A percentile compares a stretch with the other conserved stretches of the same genome.
These are phyloP conservation scores for Speoplatyrhinus poulsoni DNA, from an alignment of 2,113 vertebrate species.

Conservation along the genomic window DNA sequence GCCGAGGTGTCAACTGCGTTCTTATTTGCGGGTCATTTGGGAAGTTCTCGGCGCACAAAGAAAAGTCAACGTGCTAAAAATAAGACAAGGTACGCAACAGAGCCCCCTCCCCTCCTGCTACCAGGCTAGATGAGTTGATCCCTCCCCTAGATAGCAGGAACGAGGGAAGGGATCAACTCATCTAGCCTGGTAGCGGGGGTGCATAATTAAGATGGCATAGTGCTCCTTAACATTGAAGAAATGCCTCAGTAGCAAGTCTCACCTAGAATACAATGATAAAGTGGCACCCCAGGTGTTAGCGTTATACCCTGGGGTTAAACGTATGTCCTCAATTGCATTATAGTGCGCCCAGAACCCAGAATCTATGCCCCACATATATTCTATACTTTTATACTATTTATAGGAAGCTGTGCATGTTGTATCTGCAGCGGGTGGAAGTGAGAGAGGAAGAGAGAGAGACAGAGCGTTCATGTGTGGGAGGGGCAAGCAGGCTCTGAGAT, in stretches of 20 bases:
- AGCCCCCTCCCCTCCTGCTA: neutral
- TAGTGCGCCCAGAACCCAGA: too few relatives aligned
- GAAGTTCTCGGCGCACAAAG: slow-evolving; percentile 53
- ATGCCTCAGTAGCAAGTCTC: slow-evolving; percentile 32
- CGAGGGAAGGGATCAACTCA: too few relatives aligned
- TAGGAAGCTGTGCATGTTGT: too few relatives aligned
- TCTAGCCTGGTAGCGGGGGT: slow-evolving; percentile 1
- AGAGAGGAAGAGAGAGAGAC: too few relatives aligned
- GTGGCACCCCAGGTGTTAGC: neutral
- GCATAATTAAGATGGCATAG: slow-evolving; percentile 67
- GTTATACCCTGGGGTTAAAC: slow-evolving; percentile 18
- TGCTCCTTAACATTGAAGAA: slow-evolving; percentile 33
- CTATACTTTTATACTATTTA: too few relatives aligned
- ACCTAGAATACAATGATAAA: slow-evolving; percentile 13
- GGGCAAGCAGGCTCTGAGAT: too few relatives aligned
- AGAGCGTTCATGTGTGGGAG: too few relatives aligned
- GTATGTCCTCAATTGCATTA: too few relatives aligned
- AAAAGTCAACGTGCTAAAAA: slow-evolving; percentile 72
- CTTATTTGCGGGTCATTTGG: slow-evolving; percentile 66
- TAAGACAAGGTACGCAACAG: slow-evolving; percentile 57
- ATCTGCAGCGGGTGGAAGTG: too few relatives aligned
- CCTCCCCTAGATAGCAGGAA: neutral
- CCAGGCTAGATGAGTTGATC: neutral
- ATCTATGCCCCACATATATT: too few relatives aligned
- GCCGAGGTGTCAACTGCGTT: slow-evolving; percentile 73